These are phyloP conservation scores for Neodiprion virginianus DNA, from an alignment of 1,140 invertebrate genomes.

Conservation along the genomic window DNA sequence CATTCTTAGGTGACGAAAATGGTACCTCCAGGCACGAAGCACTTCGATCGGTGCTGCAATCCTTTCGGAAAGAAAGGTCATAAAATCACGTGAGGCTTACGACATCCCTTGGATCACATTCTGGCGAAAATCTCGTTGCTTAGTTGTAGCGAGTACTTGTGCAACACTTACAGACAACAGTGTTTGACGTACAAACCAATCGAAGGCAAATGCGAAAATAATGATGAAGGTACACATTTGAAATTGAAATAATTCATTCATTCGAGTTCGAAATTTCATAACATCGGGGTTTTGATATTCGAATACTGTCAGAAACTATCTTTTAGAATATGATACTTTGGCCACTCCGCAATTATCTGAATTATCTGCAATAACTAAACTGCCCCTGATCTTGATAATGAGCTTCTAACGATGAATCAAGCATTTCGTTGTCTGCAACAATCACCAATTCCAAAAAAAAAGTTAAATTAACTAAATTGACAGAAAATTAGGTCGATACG, in stretches of 20 bases:
- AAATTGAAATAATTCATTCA: not conserved
- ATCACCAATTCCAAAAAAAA: slow-evolving; percentile 3
- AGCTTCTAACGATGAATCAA: not conserved
- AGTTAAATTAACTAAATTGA: not conserved
- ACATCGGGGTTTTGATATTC: not conserved
- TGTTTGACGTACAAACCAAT: not conserved
- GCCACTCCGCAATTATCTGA: not conserved
- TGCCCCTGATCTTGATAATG: slow-evolving; percentile 2
- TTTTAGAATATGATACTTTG: not conserved
- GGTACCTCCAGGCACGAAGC: not conserved
- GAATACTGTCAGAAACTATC: not conserved
- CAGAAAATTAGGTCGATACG: not conserved
- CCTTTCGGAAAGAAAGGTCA: slow-evolving; percentile 2
- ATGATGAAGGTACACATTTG: not conserved
- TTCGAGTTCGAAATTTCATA: slow-evolving; percentile 1
- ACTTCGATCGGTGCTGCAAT: slow-evolving; percentile 2
- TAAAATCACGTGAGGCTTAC: slow-evolving; percentile 2
- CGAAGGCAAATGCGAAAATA: not conserved
- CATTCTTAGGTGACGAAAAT: not conserved
- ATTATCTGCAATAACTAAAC: not conserved
- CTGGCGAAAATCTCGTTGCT: not conserved
- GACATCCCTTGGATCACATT: not conserved
- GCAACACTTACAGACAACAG: not conserved
- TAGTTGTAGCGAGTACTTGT: not conserved
- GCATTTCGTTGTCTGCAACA: not conserved